Conservation (phyloP, 2,797 vertebrate species). For the Furcifer pardalis region DNA sequence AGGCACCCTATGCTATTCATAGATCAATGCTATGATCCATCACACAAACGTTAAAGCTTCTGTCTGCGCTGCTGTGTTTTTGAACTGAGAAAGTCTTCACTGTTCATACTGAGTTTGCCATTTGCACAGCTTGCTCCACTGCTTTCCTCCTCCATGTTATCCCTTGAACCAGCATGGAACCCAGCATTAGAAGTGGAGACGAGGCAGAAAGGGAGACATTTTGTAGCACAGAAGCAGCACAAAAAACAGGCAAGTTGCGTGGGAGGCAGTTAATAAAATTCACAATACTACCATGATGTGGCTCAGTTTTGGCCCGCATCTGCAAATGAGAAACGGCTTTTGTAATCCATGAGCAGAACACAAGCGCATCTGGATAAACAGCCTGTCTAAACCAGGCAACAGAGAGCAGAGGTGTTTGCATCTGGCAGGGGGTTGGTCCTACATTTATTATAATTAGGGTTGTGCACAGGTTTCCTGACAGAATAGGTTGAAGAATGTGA, state of each 20-base stretch:
- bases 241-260: not conserved
- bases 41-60: not conserved
- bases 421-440: no score
- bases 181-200: not conserved
- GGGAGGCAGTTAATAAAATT: not conserved
- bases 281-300: not conserved
- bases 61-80: not conserved
- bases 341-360: not conserved
- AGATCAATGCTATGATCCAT: conserved; percentile 1
- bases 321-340: not conserved
- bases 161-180: not conserved
- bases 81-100: not conserved
- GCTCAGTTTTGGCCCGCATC: not conserved
- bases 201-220: not conserved
- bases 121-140: not conserved
- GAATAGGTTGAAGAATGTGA: no score
- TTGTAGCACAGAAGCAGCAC: not conserved
- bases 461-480: no score
- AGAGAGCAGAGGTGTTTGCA: no score
- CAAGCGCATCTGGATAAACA: not conserved
- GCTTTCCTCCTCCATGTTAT: not conserved
- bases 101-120: not conserved
- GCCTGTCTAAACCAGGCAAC: not conserved
- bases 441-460: no score
- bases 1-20: not conserved